A percentile compares a stretch with the other conserved stretches of the same genome.
phyloP scores from a whole-genome alignment of 2,113 vertebrate genomes.

The Coturnix japonica region DNA sequence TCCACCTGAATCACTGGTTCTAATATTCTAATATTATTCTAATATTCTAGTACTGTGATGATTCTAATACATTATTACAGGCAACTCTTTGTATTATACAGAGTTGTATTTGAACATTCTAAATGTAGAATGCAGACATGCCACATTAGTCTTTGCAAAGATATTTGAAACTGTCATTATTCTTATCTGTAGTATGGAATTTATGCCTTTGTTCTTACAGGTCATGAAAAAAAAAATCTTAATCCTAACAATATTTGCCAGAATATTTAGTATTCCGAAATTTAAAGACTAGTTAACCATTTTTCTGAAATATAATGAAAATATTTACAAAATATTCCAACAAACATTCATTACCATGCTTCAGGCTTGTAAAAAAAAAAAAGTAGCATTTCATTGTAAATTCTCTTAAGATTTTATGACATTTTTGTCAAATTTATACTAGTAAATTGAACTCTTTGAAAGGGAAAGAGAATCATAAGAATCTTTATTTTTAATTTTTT shows the following conservation, averaged over 20 bases:
- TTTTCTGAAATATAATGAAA: neutral
- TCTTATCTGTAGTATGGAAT: neutral
- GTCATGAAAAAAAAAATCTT: neutral
- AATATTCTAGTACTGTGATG: too few species aligned
- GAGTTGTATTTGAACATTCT: neutral
- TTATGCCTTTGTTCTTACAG: neutral
- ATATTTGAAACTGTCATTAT: neutral
- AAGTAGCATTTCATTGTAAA: neutral
- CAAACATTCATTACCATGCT: neutral
- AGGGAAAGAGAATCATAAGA: neutral
- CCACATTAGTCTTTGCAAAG: neutral
- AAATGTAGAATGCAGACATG: neutral
- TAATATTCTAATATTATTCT: too few species aligned
- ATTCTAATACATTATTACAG: neutral
- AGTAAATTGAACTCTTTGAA: neutral
- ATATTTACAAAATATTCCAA: neutral
- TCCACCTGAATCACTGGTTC: too few species aligned
- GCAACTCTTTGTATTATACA: neutral
- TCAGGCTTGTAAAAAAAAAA: neutral
- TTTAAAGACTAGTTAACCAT: neutral
- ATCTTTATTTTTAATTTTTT: neutral
- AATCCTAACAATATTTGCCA: neutral
- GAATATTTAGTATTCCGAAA: neutral
- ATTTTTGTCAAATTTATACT: neutral
- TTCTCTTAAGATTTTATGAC: neutral